Evolutionary conservation across 2,888 invertebrate species (phyloP), one percentile per base, ranked within the genome.

Genomic region (Luperina testacea): DNA sequence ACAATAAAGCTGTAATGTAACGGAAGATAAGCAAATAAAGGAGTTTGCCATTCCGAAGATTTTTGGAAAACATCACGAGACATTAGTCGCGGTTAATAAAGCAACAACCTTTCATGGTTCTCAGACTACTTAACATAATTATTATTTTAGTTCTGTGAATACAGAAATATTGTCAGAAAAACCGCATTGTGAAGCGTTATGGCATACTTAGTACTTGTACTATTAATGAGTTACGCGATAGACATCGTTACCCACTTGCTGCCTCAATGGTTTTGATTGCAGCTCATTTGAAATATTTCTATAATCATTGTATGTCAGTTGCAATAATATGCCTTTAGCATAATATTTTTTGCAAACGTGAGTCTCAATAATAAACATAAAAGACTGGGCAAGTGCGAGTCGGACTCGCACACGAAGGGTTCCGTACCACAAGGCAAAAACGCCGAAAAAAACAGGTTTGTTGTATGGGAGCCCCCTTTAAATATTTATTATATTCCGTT

Each of bases 181-280:
- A 51, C 61, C 42, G 53, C 64, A 72, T 57, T 78, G 72, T 75
- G n/a, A 64, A 82, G 59, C 67, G 65, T 82, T 72, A 72, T 63
- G 65, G 75, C 70, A 32, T 45, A 69, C 78, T 53, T 20, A 24
- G 61, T 69, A 72, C 61, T 82, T 24, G 72, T 76, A 83, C 70
- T 80, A 76, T 75, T 87, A 79, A 87, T 82, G 86, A 87, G 80
- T 78, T 72, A 81, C 78, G 78, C 68, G 78, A 79, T 87, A 78
- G 78, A 75, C 82, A 77, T 80, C 67, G 80, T 82, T 83, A 81
- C 70, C 81, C 77, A 85, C 88, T 83, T 88, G 86, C 71, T 78
- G 75, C 81, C 20, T 84, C 76, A 86, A 86, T 82, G 84, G 42
- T 75, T 86, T 75, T 76, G 73, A 87, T 88, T 88, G 81, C 73